Evolutionary conservation across 2,797 vertebrate species (phyloP).

Genomic region (Glossophaga mutica): DNA sequence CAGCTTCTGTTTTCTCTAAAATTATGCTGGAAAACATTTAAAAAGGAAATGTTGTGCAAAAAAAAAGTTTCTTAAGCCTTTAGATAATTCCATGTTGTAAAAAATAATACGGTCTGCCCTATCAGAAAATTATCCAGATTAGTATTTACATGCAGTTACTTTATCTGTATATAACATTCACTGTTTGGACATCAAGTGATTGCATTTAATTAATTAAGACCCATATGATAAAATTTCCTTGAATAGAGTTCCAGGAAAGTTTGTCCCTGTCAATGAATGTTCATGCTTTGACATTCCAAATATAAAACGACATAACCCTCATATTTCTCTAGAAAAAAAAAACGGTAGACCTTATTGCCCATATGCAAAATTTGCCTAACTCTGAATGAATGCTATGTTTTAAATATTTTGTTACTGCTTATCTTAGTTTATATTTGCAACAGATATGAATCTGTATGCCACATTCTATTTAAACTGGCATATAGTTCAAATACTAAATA

Average conservation of each 20-base stretch:
- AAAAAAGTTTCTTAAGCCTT: slow-evolving; percentile 15
- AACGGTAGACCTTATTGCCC: background rate
- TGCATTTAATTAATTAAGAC: slow-evolving; percentile 13
- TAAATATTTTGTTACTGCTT: slow-evolving; percentile 27
- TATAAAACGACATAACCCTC: background rate
- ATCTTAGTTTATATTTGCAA: slow-evolving; percentile 34
- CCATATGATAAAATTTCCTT: background rate
- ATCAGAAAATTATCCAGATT: slow-evolving; percentile 6
- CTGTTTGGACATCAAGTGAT: background rate
- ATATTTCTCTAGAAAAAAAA: slow-evolving; percentile 2
- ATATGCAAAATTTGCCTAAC: background rate
- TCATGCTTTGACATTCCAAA: background rate
- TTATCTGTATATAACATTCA: slow-evolving; percentile 16
- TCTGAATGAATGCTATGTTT: background rate
- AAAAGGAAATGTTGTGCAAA: slow-evolving; percentile 33
- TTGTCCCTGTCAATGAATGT: slow-evolving; percentile 34
- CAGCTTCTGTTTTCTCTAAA: slow-evolving; percentile 19
- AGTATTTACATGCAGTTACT: slow-evolving; percentile 22
- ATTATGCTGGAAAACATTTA: slow-evolving; percentile 30
- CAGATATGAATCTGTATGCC: background rate
- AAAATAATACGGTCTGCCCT: background rate
- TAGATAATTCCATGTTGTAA: background rate
- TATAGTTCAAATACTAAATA: background rate
- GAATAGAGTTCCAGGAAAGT: slow-evolving; percentile 36
- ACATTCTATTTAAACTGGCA: slow-evolving; percentile 24